phyloP scores from a whole-genome alignment of 2,797 vertebrate species.

The Catostomus latipinnis region DNA sequence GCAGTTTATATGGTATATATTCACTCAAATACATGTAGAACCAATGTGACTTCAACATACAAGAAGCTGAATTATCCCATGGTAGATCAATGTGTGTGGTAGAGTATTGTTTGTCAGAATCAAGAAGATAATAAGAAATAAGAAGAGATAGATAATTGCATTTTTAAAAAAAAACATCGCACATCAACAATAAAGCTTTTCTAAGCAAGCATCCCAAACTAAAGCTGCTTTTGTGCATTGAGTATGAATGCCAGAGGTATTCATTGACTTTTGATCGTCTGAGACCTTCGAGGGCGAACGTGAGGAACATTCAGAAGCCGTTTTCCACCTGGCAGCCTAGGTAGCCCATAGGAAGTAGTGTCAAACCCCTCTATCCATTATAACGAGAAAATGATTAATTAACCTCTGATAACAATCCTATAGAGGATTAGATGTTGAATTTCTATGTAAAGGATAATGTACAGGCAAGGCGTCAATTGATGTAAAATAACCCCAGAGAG shows the following conservation, averaged over 20 bases:
- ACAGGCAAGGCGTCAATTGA: slow-evolving; percentile 35
- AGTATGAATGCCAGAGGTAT: neutral
- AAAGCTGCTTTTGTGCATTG: neutral
- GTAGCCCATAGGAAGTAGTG: neutral
- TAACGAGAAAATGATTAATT: slow-evolving; percentile 40
- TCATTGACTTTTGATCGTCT: neutral
- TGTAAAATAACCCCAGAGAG: slow-evolving; percentile 39
- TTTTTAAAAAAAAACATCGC: too few species aligned
- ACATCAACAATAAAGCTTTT: too few species aligned
- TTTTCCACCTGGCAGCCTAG: neutral
- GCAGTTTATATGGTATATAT: neutral
- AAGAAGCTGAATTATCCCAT: neutral
- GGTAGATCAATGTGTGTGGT: neutral
- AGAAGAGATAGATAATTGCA: neutral
- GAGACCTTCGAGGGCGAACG: slow-evolving; percentile 10
- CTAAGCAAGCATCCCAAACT: too few species aligned
- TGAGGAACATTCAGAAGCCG: neutral
- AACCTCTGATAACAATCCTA: slow-evolving; percentile 28
- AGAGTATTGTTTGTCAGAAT: neutral
- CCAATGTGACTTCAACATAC: neutral
- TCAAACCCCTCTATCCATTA: slow-evolving; percentile 19
- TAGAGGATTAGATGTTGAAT: slow-evolving; percentile 27
- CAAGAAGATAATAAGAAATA: neutral
- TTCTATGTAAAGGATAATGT: slow-evolving; percentile 39
- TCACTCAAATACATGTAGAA: slow-evolving; percentile 1